Evolutionary conservation across 2,888 invertebrate genomes (phyloP), one percentile per base, ranked within the genome.

Genomic region (Sisyra nigra): DNA sequence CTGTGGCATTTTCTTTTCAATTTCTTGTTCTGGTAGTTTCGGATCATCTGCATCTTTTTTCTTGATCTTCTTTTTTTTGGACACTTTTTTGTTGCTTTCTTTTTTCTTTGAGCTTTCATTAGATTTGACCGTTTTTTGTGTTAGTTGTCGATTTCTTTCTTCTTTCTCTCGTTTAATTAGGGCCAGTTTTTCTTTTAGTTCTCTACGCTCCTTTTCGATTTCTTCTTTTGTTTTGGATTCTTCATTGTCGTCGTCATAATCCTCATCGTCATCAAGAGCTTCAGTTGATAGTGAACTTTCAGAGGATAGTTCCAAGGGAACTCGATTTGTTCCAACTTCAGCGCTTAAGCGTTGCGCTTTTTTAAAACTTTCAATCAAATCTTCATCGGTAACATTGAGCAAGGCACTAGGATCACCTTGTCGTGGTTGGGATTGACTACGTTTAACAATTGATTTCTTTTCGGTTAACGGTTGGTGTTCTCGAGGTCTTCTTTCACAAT

Each of bases 361-460:
- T 10, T 59, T 54, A 49, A 74, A 63, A 45, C 70, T 67, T 45
- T 68, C 66, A 40, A 73, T 56, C 46, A 72, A 62, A 58, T 72
- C 71, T 49, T 55, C 62, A 46, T 67, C 63, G 43, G 67, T 65
- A 35, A 68, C 66, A 24, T 24, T 24, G 24, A 24, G 24, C 7
- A 24, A 24, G 5, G 24, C 24, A 24, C 24, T 24, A 42, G 68
- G 62, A 3, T 56, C 60, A 55, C 71, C 71, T 50, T 62, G 52
- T 53, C 66, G 59, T 30, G 71, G 68, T 10, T 69, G 67, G 2
- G 74, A 74, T 53, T 71, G 71, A 24, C 74, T 74, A 45, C 75
- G 59, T 44, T 72, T 69, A 1, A 60, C 53, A 10, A 50, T 47
- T 40, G 57, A 57, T 44, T 43, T 44, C 42, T 57, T 57, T 10